These are phyloP conservation scores for Cyprinella venusta DNA, from an alignment of 2,797 vertebrate species.

Conservation along the genomic window DNA sequence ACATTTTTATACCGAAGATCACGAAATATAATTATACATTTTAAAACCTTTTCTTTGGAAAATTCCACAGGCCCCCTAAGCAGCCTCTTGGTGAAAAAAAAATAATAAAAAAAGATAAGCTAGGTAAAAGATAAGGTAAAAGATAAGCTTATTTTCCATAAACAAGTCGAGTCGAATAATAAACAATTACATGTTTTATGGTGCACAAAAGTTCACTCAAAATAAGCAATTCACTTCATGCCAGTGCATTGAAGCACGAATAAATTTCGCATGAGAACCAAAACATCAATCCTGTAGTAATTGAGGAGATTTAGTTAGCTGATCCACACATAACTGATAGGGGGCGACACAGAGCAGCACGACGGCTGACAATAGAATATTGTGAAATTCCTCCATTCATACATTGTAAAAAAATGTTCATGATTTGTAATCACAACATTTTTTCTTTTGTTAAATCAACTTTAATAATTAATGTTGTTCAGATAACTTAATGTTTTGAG, in stretches of 20 bases:
- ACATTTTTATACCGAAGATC: not conserved
- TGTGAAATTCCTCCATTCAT: not conserved
- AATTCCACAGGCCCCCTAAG: not conserved
- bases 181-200: not conserved
- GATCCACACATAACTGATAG: conserved; percentile 17
- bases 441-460: too few species aligned
- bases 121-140: too few species aligned
- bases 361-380: not conserved
- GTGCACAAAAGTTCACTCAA: not conserved
- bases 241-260: not conserved
- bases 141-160: not conserved
- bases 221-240: not conserved
- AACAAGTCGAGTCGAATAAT: not conserved
- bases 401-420: too few species aligned
- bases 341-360: conserved; percentile 31
- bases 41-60: not conserved
- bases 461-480: too few species aligned
- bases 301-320: conserved; percentile 38
- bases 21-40: too few species aligned
- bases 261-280: conserved; percentile 27
- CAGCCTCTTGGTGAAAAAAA: not conserved
- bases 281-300: conserved; percentile 53
- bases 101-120: not conserved
- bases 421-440: too few species aligned
- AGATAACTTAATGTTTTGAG: too few species aligned